phyloP scores from a whole-genome alignment of 2,888 invertebrate species.

The Teinopalpus imperialis region DNA sequence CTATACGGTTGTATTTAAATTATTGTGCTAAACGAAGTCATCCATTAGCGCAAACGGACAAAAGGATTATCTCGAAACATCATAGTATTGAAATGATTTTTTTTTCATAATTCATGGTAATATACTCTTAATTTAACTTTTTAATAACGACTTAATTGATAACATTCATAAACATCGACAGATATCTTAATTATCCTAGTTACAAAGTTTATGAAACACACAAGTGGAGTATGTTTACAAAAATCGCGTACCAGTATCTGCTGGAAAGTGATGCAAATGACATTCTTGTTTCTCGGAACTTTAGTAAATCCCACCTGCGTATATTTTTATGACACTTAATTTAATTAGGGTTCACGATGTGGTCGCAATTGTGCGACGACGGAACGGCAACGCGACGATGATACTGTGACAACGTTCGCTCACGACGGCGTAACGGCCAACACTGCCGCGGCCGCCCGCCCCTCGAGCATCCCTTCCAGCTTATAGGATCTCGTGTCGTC shows the following conservation, averaged over 20 bases:
- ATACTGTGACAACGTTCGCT: constrained; percentile 57
- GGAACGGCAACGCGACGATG: constrained; percentile 36
- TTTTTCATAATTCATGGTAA: constrained; percentile 8
- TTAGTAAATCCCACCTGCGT: constrained; percentile 50
- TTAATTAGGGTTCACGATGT: constrained; percentile 56
- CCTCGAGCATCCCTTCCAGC: constrained; percentile 52
- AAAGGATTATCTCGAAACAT: constrained; percentile 7
- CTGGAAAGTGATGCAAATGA: constrained; percentile 42
- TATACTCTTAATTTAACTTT: neutral
- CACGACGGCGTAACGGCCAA: constrained; percentile 65
- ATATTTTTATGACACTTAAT: constrained; percentile 73
- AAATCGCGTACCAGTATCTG: constrained; percentile 56
- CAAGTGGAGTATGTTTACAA: constrained; percentile 12
- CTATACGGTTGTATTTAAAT: too few relatives aligned
- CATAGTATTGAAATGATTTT: constrained; percentile 2
- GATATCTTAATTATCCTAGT: neutral
- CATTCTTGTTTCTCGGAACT: constrained; percentile 48
- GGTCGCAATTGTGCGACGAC: constrained; percentile 36
- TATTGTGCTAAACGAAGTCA: constrained; percentile 1
- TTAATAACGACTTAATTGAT: neutral
- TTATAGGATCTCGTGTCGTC: constrained; percentile 46
- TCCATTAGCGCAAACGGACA: constrained; percentile 8
- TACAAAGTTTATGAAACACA: constrained; percentile 16
- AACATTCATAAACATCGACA: neutral
- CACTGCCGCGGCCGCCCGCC: constrained; percentile 62